Percentiles rank a stretch among this genome's conserved stretches.
Evolutionary conservation across 2,113 vertebrate genomes (phyloP).

Genomic region (Burhinus bistriatus): DNA sequence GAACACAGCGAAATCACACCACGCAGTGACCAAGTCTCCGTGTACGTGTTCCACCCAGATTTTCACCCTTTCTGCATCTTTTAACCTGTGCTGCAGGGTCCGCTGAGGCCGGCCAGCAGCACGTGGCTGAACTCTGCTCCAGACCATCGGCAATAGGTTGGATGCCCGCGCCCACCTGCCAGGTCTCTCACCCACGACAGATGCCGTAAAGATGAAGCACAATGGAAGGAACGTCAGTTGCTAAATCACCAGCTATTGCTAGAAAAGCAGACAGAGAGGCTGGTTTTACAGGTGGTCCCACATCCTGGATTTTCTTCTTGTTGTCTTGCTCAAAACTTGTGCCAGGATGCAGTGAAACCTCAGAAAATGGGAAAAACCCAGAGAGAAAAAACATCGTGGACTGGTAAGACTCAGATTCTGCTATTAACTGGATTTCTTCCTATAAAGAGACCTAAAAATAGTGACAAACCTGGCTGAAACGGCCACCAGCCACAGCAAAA

Average conservation of each 20-base stretch:
- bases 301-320: neutral
- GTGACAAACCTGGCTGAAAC: neutral
- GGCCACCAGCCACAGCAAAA: neutral
- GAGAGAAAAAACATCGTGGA: neutral
- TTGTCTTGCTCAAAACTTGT: neutral
- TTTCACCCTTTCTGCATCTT: neutral
- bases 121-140: no score
- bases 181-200: neutral
- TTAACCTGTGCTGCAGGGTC: neutral
- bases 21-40: neutral
- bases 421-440: neutral
- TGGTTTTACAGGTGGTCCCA: neutral
- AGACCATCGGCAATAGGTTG: neutral
- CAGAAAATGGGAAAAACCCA: neutral
- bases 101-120: neutral
- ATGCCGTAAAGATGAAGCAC: fast-evolving
- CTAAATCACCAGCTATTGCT: neutral
- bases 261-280: neutral
- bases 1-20: neutral
- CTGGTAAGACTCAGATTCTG: neutral
- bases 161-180: fast-evolving
- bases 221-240: neutral
- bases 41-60: neutral
- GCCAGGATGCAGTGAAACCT: neutral
- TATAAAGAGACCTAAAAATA: neutral